Percentiles rank a stretch among this genome's conserved stretches.
Conservation (phyloP, 2,888 invertebrate species). For the Spisula subtruncata region DNA sequence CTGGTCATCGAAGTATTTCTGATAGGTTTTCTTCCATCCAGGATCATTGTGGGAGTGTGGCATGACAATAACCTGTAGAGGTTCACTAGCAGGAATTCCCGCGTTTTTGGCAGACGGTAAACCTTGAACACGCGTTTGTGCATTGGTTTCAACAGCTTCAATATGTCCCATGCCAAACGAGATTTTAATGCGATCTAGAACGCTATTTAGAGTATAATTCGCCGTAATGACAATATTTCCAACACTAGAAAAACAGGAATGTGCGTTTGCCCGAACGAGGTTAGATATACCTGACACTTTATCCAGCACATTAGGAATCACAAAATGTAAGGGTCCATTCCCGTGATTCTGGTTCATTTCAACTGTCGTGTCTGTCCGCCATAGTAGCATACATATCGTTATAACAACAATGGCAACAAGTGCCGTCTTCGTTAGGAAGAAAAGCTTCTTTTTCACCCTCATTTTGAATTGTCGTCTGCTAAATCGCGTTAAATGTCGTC, state of each 20-base stretch:
- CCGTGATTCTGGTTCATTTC: not conserved
- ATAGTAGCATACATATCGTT: constrained; percentile 17
- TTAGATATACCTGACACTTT: constrained; percentile 1
- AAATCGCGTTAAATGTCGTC: not conserved
- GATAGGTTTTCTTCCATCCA: constrained; percentile 98
- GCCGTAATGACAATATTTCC: constrained; percentile 54
- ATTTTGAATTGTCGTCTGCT: not conserved
- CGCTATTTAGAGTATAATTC: constrained; percentile 62
- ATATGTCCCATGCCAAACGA: not conserved
- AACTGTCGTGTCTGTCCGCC: not conserved
- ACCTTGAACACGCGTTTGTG: not conserved
- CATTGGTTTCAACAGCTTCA: not conserved
- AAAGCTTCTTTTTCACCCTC: constrained; percentile 13
- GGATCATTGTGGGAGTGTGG: constrained; percentile 99
- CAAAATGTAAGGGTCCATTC: not conserved
- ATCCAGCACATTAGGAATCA: not conserved
- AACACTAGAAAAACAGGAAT: constrained; percentile 52
- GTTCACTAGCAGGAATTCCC: constrained; percentile 46
- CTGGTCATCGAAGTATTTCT: constrained; percentile 94
- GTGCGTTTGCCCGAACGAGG: constrained; percentile 21
- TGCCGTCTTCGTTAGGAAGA: constrained; percentile 19
- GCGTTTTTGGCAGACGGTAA: not conserved
- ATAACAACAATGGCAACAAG: not conserved
- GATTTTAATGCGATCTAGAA: constrained; percentile 62
- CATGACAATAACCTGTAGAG: constrained; percentile 90